Conservation (phyloP, 2,888 invertebrate species). For the Drosophila neonasuta region DNA sequence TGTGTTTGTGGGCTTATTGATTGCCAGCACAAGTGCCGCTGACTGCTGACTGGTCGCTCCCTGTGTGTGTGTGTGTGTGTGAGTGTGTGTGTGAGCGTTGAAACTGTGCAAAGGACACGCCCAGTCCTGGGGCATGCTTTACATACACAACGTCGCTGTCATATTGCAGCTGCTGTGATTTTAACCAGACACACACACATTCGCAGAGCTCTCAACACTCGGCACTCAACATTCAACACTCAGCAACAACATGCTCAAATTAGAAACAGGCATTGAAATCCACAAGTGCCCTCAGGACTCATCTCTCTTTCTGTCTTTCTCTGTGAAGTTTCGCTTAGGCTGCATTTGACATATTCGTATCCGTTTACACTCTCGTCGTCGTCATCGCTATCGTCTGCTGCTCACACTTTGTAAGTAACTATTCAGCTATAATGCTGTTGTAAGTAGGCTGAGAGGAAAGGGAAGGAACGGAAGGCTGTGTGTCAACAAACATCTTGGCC, state of each 20-base stretch:
- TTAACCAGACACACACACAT: background rate
- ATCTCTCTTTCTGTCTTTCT: background rate
- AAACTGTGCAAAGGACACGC: conserved; percentile 38
- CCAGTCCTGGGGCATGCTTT: conserved; percentile 25
- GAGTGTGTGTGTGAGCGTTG: conserved; percentile 15
- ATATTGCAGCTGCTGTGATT: conserved; percentile 41
- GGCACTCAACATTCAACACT: conserved; percentile 18
- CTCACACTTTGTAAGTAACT: background rate
- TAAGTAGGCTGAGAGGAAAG: background rate
- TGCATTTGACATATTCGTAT: conserved; percentile 37
- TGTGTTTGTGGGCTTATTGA: conserved; percentile 59
- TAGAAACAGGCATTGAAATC: conserved; percentile 28
- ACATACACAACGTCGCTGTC: conserved; percentile 17
- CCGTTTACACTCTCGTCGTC: background rate
- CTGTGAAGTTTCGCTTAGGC: conserved; percentile 13
- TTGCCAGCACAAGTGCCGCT: conserved; percentile 47
- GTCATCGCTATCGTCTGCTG: background rate
- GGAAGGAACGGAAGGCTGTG: background rate
- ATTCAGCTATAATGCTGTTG: conserved; percentile 1
- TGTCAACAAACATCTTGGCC: conserved; percentile 4
- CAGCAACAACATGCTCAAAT: conserved; percentile 25
- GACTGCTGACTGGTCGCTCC: conserved; percentile 21
- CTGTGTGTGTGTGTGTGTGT: conserved; percentile 13
- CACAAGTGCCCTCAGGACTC: conserved; percentile 18
- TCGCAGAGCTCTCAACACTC: conserved; percentile 10